These are phyloP conservation scores for Hydrolagus affinis DNA, from an alignment of 2,113 vertebrate species.

Conservation along the genomic window DNA sequence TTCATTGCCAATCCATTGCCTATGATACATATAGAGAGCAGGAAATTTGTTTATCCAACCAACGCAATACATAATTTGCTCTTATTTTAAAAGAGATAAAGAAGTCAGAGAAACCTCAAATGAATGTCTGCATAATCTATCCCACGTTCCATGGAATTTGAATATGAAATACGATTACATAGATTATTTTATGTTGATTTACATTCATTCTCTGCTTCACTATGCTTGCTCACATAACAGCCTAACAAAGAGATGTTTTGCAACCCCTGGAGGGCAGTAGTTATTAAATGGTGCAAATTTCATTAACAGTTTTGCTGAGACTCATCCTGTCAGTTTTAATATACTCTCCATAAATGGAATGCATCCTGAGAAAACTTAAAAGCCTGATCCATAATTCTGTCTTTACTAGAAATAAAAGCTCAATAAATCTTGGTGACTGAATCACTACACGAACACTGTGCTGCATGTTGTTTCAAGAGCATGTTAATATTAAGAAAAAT, in stretches of 20 bases:
- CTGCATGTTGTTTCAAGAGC: neutral
- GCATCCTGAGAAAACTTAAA: neutral
- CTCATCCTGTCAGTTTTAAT: neutral
- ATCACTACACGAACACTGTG: neutral
- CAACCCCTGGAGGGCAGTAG: neutral
- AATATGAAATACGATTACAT: neutral
- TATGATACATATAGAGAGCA: slow-evolving; percentile 11
- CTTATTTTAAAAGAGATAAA: neutral
- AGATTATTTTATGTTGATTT: neutral
- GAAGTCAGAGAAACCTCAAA: slow-evolving; percentile 1
- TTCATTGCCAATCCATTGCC: neutral
- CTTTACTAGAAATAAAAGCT: neutral
- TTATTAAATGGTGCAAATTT: slow-evolving; percentile 9
- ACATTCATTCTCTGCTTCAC: neutral
- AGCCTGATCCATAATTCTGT: neutral
- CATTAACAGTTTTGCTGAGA: slow-evolving; percentile 13
- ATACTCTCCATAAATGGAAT: neutral
- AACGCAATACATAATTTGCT: neutral
- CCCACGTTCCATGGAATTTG: neutral
- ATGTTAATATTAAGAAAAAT: neutral
- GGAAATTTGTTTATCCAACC: neutral
- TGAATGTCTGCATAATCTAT: neutral
- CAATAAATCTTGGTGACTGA: slow-evolving; percentile 8
- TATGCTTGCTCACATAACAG: neutral
- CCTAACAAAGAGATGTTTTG: neutral